A percentile compares a stretch with the other conserved stretches of the same genome.
phyloP scores from a whole-genome alignment of 2,113 vertebrate genomes.

The Podarcis muralis region DNA sequence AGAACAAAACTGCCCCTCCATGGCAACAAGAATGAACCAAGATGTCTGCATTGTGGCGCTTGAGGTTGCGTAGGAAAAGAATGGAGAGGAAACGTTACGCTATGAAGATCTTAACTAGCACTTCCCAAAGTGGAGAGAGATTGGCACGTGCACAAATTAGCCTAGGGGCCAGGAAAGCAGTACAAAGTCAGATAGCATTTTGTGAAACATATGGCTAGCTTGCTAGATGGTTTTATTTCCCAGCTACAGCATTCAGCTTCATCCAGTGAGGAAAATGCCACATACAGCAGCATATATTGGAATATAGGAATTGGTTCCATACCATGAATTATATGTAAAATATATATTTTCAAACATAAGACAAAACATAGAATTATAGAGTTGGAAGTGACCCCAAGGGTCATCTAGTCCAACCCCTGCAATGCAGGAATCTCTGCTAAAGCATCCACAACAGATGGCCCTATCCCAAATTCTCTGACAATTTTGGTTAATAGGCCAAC shows the following conservation, averaged over 20 bases:
- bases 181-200: slow-evolving; percentile 6
- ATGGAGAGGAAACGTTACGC: neutral
- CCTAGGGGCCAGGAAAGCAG: neutral
- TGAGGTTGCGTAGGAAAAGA: neutral
- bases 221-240: neutral
- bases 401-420: no score
- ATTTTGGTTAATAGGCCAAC: neutral
- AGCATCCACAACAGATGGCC: no score
- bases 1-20: neutral
- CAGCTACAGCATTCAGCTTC: neutral
- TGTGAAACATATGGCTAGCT: neutral
- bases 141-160: neutral
- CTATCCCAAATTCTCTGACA: neutral
- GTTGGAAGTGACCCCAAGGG: no score
- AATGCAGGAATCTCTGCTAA: no score
- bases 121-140: neutral
- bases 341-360: neutral
- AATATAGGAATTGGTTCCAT: no score
- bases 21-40: neutral
- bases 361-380: neutral
- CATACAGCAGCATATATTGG: neutral
- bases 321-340: no score
- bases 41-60: neutral
- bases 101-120: slow-evolving; percentile 1
- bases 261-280: neutral